Evolutionary conservation across 2,797 vertebrate genomes (phyloP).

Genomic region (Poecilia picta): DNA sequence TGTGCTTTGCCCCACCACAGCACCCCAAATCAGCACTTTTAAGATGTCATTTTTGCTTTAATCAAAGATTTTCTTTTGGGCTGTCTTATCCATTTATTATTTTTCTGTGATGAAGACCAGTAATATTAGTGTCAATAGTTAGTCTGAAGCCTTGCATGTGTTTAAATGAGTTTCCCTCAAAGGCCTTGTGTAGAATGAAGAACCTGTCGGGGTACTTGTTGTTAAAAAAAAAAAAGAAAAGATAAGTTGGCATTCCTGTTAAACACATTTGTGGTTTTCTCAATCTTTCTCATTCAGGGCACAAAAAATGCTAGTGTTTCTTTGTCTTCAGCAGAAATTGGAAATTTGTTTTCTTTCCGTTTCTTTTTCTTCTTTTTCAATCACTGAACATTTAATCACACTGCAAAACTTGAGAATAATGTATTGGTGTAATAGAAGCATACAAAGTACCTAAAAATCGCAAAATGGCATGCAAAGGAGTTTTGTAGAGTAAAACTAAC

Average conservation of each 20-base stretch:
- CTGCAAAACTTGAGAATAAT: not conserved
- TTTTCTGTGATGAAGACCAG: not conserved
- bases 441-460: not conserved
- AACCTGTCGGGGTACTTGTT: not conserved
- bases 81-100: not conserved
- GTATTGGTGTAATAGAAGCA: not conserved
- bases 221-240: too few species aligned
- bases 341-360: not conserved
- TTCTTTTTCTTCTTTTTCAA: too few species aligned
- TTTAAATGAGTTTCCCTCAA: not conserved
- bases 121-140: too few species aligned
- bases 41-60: not conserved
- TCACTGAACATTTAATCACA: not conserved
- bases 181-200: not conserved
- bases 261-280: not conserved
- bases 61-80: not conserved
- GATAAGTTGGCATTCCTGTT: not conserved
- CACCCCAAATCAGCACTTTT: not conserved
- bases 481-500: not conserved
- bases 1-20: too few species aligned
- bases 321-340: not conserved
- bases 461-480: not conserved
- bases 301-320: not conserved
- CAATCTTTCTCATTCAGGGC: not conserved
- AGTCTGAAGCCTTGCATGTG: not conserved